Evolutionary conservation across 2,113 vertebrate species (phyloP), one percentile per base, ranked within the genome.

Genomic region (Raja brachyura): DNA sequence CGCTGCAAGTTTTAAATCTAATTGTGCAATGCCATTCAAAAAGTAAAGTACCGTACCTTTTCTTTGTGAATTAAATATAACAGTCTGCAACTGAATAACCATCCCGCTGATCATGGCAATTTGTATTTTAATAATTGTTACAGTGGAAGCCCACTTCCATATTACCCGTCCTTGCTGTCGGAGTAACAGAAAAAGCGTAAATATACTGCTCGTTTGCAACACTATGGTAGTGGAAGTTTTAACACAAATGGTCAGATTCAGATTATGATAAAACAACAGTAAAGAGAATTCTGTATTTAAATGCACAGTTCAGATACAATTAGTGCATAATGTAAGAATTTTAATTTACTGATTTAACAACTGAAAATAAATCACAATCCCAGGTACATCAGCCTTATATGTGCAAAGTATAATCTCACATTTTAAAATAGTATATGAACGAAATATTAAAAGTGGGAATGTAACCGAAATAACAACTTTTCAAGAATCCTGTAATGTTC

Each of bases 201-300:
- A 63, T 63, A 88, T 66, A 31, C 83, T 31, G 59, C 28, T 88
- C n/a, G 5, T 88, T 63, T 63, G 59, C 83, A 88, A 18, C 28
- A 88, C 59, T 88, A 59, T 88, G 22, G 10, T 59, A 59, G 81
- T 56, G 56, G 56, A 20, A 83, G 33, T 28, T 8, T 85, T 85
- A 59, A 54, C 59, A 4, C 56, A n/a, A n/a, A 11, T 61, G 54
- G 48, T 85, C 25, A 61, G 61, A 13, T 59, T n/a, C 81, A 61
- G 81, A n/a, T 59, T 86, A 28, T 5, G 11, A 11, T n/a, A 86
- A 59, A 86, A 28, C 81, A 86, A 28, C 81, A 86, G 25, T 59
- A 56, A 86, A 14, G 28, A 86, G 25, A 86, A 86, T 59, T 85
- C 81, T 86, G 74, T 75, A 75, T n/a, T 75, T 75, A 75, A 75